These are phyloP conservation scores for Cherax quadricarinatus DNA, from an alignment of 1,140 invertebrate species.

Conservation along the genomic window DNA sequence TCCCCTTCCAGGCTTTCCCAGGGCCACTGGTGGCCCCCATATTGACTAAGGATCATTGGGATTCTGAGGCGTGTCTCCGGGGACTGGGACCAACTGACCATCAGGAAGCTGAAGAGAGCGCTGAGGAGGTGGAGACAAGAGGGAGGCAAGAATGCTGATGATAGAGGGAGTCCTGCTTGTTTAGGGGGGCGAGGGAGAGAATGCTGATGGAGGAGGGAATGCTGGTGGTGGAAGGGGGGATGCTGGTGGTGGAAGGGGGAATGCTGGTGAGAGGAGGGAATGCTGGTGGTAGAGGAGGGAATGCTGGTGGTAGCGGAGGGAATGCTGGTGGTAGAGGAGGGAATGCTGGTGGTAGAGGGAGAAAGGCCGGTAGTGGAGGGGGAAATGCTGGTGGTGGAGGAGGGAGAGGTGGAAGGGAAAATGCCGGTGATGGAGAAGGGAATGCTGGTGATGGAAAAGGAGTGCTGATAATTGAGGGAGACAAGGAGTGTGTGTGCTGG, in stretches of 20 bases:
- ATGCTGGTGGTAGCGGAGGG: not conserved
- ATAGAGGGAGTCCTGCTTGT: not conserved
- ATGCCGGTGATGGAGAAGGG: not conserved
- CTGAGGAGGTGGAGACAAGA: slow-evolving; percentile 18
- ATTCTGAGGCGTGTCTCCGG: slow-evolving; percentile 50
- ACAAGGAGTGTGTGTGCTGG: too few relatives aligned
- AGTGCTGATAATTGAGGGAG: not conserved
- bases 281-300: not conserved
- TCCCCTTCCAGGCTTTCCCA: not conserved
- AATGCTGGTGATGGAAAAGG: not conserved
- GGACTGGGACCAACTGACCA: slow-evolving; percentile 58
- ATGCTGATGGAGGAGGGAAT: not conserved
- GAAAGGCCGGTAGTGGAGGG: not conserved
- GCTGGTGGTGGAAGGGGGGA: not conserved
- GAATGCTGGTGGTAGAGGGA: not conserved
- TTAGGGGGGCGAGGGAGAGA: not conserved
- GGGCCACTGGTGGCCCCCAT: not conserved
- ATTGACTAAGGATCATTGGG: slow-evolving; percentile 66
- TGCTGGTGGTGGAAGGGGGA: not conserved
- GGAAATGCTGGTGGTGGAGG: not conserved
- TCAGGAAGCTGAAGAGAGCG: slow-evolving; percentile 9
- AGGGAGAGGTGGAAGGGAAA: not conserved
- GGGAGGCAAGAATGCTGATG: not conserved
- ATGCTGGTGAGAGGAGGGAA: not conserved
- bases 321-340: not conserved